phyloP scores from a whole-genome alignment of 2,888 invertebrate genomes.

The Zaprionus lineosus region DNA sequence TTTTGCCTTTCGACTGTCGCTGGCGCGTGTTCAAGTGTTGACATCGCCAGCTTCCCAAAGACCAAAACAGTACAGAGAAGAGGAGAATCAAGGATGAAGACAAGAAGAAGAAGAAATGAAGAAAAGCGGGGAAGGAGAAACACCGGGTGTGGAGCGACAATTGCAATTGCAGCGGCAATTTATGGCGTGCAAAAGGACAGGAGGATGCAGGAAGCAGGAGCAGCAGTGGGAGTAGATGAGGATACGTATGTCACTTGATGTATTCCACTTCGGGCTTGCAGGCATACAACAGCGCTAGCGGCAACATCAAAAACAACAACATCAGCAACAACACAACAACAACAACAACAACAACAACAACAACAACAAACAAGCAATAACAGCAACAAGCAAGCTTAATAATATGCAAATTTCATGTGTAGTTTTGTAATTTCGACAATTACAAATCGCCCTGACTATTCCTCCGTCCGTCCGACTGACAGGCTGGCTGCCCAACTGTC shows the following conservation, averaged over 20 bases:
- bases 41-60: constrained; percentile 49
- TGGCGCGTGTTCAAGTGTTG: constrained; percentile 78
- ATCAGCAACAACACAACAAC: constrained; percentile 9
- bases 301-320: constrained; percentile 6
- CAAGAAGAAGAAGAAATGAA: neutral
- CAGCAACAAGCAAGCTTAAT: constrained; percentile 40
- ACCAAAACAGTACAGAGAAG: constrained; percentile 11
- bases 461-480: neutral
- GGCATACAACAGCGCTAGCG: constrained; percentile 24
- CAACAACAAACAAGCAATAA: constrained; percentile 10
- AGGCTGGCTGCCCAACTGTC: neutral
- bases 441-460: constrained; percentile 42
- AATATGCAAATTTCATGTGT: constrained; percentile 73
- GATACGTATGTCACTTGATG: constrained; percentile 46
- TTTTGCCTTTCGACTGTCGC: constrained; percentile 54
- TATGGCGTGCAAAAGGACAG: constrained; percentile 40
- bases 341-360: constrained; percentile 16
- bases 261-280: constrained; percentile 34
- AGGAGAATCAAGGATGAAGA: no score
- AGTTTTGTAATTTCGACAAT: constrained; percentile 65
- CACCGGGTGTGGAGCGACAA: constrained; percentile 47
- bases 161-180: constrained; percentile 72
- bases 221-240: constrained; percentile 14
- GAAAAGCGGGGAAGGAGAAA: neutral
- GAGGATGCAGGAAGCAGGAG: constrained; percentile 10